Base-by-base conservation (phyloP, 2,113 vertebrate genomes). In the Pygathrix nemaeus region DNA sequence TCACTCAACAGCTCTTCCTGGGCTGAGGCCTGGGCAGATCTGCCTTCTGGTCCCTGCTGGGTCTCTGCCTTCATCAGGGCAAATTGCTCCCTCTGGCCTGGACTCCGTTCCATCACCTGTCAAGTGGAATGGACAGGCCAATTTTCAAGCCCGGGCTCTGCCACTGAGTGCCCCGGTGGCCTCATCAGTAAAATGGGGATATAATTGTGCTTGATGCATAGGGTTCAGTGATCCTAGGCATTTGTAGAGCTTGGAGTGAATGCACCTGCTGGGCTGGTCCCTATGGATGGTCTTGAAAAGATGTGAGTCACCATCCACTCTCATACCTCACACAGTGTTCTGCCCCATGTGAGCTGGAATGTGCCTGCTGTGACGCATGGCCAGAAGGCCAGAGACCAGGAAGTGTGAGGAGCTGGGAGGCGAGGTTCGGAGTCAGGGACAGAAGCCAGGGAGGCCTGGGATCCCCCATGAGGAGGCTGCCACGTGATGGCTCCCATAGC, bases 271-370 rank as follows among this genome's bases (percentile, higher is more conserved):
- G 17, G 48, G 50, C 21, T 12, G 61, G 61, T 64, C 27, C 27
- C 61, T 64, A 64, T 64, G 27, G 61, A 64, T 64, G 61, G 61
- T 27, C 2, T 0, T 1, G 25, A 45, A 30, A 43, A 96, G 59
- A 25, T 4, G 4, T 8, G 12, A 0, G 21, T 6, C 1, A 0
- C 45, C n/a, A 0, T 1, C 32, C n/a, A 1, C 45, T 14, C 35
- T 50, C 1, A 4, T 18, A 17, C 75, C 16, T 48, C 80, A 80
- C 2, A 1, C 1, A 1, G 21, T 9, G 3, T 10, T 3, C 2
- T 12, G 59, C 14, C 3, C 3, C 3, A 6, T 0, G 3, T 25
- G 45, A 43, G 38, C 0, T 16, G 5, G 10, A 1, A 35, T 0
- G 13, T 2, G 16, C 25, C 35, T 11, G 27, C 14, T 14, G 2